Base-by-base conservation (phyloP, 2,113 vertebrate genomes). In the Carettochelys insculpta region DNA sequence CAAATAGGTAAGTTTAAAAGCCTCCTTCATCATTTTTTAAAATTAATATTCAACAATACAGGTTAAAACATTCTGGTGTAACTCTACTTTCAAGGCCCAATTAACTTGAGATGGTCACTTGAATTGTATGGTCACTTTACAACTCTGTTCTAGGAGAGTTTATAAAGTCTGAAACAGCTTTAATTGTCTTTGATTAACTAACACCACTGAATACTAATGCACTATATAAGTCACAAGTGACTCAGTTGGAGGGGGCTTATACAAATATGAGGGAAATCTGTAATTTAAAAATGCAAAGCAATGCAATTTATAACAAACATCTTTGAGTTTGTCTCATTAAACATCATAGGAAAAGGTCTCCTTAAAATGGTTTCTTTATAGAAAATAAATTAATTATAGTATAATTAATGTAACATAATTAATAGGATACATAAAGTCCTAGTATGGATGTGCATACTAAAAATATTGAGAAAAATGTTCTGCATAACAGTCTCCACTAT, bases 381-480 rank as follows among this genome's bases (percentile, higher is more conserved):
- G 12, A 92, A 96, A 93, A 75, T 45, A 80, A 91, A 73, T 87
- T 95, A 43, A 87, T 5, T 80, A 61, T 86, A 75, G 11, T 85
- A 85, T 83, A 95, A 95, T 95, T 94, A 96, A 91, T 91, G 52
- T 85, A 92, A 82, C 27, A 58, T 83, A 97, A 95, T 91, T 96
- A 93, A 95, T 94, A 86, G 20, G 48, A 85, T 71, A 61, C 5
- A 87, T 86, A 94, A 92, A 84, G 12, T 94, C 89, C 71, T 92
- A 51, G 13, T 90, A 71, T 85, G 19, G 25, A 47, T 94, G 38
- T 91, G 56, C 93, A 96, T 86, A 78, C 3, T 91, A 89, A 96
- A 96, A 93, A 82, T 91, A 92, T 65, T 86, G 19, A 80, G 76
- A 87, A 92, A 96, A 87, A 58, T 4, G 1, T 87, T 96, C 45